phyloP scores from a whole-genome alignment of 2,113 vertebrate species.

The Vireo altiloquus region DNA sequence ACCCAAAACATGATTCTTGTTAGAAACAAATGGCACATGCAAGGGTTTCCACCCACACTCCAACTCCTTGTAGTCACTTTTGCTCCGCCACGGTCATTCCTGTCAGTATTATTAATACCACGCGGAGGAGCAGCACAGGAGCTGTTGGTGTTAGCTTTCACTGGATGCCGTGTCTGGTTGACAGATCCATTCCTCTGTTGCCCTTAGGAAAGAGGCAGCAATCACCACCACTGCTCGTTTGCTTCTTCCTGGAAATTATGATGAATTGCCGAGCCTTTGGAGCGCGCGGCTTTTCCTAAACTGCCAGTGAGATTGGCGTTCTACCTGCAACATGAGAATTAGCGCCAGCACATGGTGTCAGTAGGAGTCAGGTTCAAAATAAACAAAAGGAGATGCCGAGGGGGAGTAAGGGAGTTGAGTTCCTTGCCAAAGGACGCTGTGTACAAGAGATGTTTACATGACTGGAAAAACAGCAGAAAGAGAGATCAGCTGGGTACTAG shows the following conservation, averaged over 20 bases:
- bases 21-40: background rate
- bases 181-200: background rate
- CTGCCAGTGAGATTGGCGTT: background rate
- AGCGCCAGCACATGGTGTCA: background rate
- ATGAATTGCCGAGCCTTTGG: background rate
- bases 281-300: background rate
- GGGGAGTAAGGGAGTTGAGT: background rate
- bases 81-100: background rate
- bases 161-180: background rate
- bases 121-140: background rate
- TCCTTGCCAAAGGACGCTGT: background rate
- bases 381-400: background rate
- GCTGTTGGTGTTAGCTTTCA: background rate
- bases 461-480: background rate
- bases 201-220: constrained; percentile 22
- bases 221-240: background rate
- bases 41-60: background rate
- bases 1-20: background rate
- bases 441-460: background rate
- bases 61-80: background rate
- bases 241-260: background rate
- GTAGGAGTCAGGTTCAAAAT: background rate
- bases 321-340: background rate
- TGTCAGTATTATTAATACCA: background rate
- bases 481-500: background rate